phyloP scores from a whole-genome alignment of 2,797 vertebrate species.

The Nannoperca obscura region DNA sequence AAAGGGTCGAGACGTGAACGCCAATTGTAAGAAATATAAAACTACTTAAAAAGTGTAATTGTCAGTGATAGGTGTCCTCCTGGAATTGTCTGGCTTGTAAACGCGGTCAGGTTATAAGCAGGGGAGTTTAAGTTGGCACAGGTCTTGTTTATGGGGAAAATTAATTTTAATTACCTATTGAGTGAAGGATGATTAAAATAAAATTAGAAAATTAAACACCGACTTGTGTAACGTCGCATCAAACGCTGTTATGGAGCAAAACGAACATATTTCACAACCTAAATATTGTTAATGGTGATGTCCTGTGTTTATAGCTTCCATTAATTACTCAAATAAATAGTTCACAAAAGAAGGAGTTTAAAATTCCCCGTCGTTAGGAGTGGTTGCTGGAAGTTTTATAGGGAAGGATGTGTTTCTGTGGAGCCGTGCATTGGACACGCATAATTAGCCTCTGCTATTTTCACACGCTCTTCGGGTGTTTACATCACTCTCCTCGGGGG shows the following conservation, averaged over 20 bases:
- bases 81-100: slow-evolving; percentile 54
- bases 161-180: slow-evolving; percentile 72
- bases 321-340: slow-evolving; percentile 70
- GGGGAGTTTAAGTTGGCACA: slow-evolving; percentile 64
- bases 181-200: slow-evolving; percentile 65
- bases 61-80: slow-evolving; percentile 43
- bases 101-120: slow-evolving; percentile 54
- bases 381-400: slow-evolving; percentile 64
- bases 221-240: slow-evolving; percentile 47
- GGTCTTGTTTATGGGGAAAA: slow-evolving; percentile 69
- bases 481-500: slow-evolving; percentile 77
- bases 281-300: slow-evolving; percentile 51
- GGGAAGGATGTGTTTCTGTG: slow-evolving; percentile 61
- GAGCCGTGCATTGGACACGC: slow-evolving; percentile 78
- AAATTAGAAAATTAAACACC: slow-evolving; percentile 67
- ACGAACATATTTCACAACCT: slow-evolving; percentile 41
- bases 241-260: slow-evolving; percentile 39
- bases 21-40: slow-evolving; percentile 50
- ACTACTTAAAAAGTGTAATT: slow-evolving; percentile 47
- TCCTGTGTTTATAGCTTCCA: slow-evolving; percentile 43
- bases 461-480: slow-evolving; percentile 79
- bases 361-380: slow-evolving; percentile 53
- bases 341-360: slow-evolving; percentile 49
- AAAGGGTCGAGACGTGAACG: slow-evolving; percentile 34
- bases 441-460: slow-evolving; percentile 79